Percentiles rank a stretch among this genome's conserved stretches.
Evolutionary conservation across 2,113 vertebrate species (phyloP).

Genomic region (Galbula dea): DNA sequence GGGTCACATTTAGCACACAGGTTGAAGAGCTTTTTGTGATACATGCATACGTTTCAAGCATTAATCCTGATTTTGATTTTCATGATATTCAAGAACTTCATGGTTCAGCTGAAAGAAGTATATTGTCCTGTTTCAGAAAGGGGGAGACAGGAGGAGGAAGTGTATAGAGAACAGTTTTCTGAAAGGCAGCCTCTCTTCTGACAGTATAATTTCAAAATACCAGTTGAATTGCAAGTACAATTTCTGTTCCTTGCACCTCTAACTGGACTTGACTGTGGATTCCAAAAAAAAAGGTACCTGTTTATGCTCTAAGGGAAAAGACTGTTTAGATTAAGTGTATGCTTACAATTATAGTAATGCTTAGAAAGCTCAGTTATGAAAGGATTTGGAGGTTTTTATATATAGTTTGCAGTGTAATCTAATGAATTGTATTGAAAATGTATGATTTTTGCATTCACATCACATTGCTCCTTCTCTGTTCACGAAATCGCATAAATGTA

Average conservation of each 20-base stretch:
- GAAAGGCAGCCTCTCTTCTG: conserved; percentile 24
- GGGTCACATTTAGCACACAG: not conserved
- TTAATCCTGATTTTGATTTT: conserved; percentile 11
- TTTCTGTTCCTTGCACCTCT: conserved; percentile 48
- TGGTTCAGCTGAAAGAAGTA: conserved; percentile 21
- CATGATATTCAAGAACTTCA: not conserved
- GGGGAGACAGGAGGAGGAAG: not conserved
- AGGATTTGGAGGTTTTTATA: not conserved
- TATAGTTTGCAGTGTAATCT: conserved; percentile 59
- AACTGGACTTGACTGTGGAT: conserved; percentile 43
- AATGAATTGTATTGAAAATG: conserved; percentile 68
- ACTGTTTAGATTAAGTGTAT: conserved; percentile 22
- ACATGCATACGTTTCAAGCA: not conserved
- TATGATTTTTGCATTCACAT: conserved; percentile 56
- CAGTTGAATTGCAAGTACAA: conserved; percentile 27
- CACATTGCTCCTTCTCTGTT: conserved; percentile 42
- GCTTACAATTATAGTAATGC: conserved; percentile 33
- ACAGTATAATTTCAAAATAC: conserved; percentile 26
- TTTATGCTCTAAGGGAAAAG: conserved; percentile 48
- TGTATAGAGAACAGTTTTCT: not conserved
- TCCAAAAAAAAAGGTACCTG: not conserved
- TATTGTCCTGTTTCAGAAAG: not conserved
- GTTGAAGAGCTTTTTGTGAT: not conserved
- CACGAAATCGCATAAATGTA: conserved; percentile 51
- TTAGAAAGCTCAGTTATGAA: conserved; percentile 2